A percentile compares a stretch with the other conserved stretches of the same genome.
These are phyloP conservation scores for Diacarnus erythraeanus DNA, from an alignment of 37 sponge, comb jelly and placozoan species.

Conservation along the genomic window DNA sequence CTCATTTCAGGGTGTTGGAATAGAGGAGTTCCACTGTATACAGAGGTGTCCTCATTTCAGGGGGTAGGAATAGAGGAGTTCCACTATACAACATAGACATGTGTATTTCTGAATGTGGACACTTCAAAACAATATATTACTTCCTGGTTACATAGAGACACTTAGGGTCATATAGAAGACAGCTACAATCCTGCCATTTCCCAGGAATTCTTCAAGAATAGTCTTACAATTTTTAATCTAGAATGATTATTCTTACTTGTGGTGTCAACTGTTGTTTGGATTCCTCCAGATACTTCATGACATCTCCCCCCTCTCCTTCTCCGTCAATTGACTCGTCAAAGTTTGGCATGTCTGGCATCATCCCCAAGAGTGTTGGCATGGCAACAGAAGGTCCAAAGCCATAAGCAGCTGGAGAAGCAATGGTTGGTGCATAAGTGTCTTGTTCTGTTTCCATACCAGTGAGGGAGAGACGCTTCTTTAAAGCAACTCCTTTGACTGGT, in stretches of 20 bases:
- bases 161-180: no score
- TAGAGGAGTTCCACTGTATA: no score
- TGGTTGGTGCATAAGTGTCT: conserved; percentile 29
- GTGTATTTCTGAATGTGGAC: no score
- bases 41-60: no score
- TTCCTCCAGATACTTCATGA: conserved; percentile 8
- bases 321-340: conserved; percentile 14
- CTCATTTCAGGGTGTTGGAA: no score
- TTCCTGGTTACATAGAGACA: no score
- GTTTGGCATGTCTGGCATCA: conserved; percentile 26
- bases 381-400: conserved; percentile 77
- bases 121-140: no score
- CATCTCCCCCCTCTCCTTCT: background rate
- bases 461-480: conserved; percentile 42
- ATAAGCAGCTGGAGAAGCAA: conserved; percentile 58
- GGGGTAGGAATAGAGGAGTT: no score
- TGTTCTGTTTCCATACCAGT: conserved; percentile 66
- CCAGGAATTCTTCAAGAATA: no score
- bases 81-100: no score
- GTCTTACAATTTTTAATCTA: background rate
- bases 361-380: conserved; percentile 68
- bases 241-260: background rate
- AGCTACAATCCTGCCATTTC: no score
- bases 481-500: background rate
- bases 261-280: background rate